phyloP scores from a whole-genome alignment of 2,113 vertebrate species.

The Lethenteron camtschaticum region DNA sequence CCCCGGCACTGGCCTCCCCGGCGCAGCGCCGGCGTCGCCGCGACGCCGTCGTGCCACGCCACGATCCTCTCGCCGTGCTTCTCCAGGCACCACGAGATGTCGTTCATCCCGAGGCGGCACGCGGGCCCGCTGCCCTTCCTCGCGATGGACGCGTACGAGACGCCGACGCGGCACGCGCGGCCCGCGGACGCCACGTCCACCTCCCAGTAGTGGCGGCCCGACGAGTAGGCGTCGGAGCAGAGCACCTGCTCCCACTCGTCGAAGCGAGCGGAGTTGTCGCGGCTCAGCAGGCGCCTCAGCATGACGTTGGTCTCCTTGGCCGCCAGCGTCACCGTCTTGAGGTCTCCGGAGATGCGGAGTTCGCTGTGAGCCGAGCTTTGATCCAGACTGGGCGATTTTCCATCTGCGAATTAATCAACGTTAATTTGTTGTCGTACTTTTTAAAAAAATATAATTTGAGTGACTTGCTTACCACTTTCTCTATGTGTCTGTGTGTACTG shows the following conservation, averaged over 20 bases:
- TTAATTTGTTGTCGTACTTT: no score
- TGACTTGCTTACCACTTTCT: no score
- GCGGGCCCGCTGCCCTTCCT: constrained; percentile 28
- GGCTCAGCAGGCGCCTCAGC: not conserved
- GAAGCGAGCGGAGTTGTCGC: constrained; percentile 31
- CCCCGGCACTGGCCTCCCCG: constrained; percentile 20
- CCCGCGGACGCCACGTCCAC: constrained; percentile 35
- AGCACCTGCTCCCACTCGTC: constrained; percentile 47
- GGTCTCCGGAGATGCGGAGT: constrained; percentile 3
- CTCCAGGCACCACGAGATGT: constrained; percentile 67
- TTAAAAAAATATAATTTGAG: no score
- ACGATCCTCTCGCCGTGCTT: constrained; percentile 62
- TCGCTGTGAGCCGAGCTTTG: not conserved
- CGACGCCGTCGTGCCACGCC: constrained; percentile 43
- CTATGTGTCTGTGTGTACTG: no score
- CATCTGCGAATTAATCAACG: no score
- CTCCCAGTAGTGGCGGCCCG: constrained; percentile 76
- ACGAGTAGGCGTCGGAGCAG: constrained; percentile 36
- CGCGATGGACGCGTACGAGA: constrained; percentile 44
- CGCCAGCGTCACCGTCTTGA: not conserved
- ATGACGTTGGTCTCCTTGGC: not conserved
- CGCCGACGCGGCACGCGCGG: constrained; percentile 47
- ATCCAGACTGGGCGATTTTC: not conserved
- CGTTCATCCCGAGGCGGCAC: constrained; percentile 67
- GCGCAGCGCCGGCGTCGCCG: constrained; percentile 27